Evolutionary conservation across 2,888 invertebrate genomes (phyloP), one percentile per base, ranked within the genome.

Genomic region (Zaprionus bogoriensis): DNA sequence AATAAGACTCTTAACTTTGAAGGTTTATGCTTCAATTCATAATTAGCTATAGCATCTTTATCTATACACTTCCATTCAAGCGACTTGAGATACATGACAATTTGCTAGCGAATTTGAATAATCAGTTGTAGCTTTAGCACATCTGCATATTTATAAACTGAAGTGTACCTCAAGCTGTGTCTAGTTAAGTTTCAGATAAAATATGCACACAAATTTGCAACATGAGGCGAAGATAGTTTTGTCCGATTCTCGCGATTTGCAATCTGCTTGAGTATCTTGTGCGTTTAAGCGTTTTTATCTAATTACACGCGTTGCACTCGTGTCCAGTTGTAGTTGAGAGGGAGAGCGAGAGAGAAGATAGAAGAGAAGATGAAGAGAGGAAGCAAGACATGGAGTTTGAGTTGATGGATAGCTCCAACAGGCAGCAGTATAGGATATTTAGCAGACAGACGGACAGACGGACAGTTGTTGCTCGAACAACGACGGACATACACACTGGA

Each of bases 251-350:
- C 32, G 14, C 32, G 3, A n/a, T n/a, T n/a, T n/a, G n/a, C n/a
- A 17, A 36, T 36, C 32, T 36, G 32, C 6, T 7, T 19, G 25
- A 58, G 67, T 76, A 76, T 76, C 76, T 74, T 54, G 60, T 63
- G 62, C 60, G 71, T 75, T 82, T 80, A 84, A 80, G 71, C 72
- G 76, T 75, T 81, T 74, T 87, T 87, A 87, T 87, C 87, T 83
- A 81, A 83, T 78, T 80, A 87, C 87, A 87, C 71, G 87, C 70
- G 81, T 87, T 80, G 65, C 74, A 70, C 74, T 78, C 58, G 76
- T 75, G 72, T 72, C 54, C 10, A 23, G 44, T 6, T 32, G 20
- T n/a, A 47, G 17, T 10, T 27, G 41, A 20, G 38, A 19, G 5
- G 4, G 19, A 22, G 32, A n/a, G 12, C 27, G 27, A 28, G 32